Base-by-base conservation (phyloP, 2,113 vertebrate genomes). In the Bufo bufo region DNA sequence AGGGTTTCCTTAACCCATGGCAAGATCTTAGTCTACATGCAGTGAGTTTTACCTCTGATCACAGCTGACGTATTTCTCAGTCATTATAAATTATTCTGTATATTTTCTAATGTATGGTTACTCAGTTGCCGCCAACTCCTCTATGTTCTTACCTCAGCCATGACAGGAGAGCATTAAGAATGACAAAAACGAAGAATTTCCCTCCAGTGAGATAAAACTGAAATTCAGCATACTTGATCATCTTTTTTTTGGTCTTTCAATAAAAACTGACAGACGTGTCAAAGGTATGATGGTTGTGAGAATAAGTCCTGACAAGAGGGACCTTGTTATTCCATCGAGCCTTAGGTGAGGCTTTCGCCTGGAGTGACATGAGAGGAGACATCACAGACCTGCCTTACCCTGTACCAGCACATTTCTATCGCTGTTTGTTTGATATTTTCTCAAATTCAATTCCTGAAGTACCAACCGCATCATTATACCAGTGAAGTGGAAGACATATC, bases 261-360 rank as follows among this genome's bases (percentile, higher is more conserved):
- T 94, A 91, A 94, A 94, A 93, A 92, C 91, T 96, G 95, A 95
- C 94, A 95, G 94, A 91, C 92, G 90, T 94, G 95, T 96, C 94
- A 95, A 93, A 93, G 94, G 94, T 94, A 91, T 90, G 92, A 94
- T 90, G 90, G 86, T 92, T 91, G 92, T 7, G 72, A 90, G 91
- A 93, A 96, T 91, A 90, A 90, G 90, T 90, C 91, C 92, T 96
- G 95, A 96, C 95, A 96, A 94, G 93, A 87, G 90, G 90, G 93
- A 93, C 94, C 93, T 94, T 92, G 92, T 95, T 92, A 93, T 93
- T 90, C 89, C 91, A 88, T 93, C 91, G 90, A 92, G 94, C 94
- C 94, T 92, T 92, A 93, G 93, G 93, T 93, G 92, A 92, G 89
- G 92, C 89, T 86, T 61, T 90, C 89, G 91, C 91, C 91, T 90